These are phyloP conservation scores for Chaetogeoica ovagalla DNA, from an alignment of 2,888 invertebrate genomes.

Conservation along the genomic window DNA sequence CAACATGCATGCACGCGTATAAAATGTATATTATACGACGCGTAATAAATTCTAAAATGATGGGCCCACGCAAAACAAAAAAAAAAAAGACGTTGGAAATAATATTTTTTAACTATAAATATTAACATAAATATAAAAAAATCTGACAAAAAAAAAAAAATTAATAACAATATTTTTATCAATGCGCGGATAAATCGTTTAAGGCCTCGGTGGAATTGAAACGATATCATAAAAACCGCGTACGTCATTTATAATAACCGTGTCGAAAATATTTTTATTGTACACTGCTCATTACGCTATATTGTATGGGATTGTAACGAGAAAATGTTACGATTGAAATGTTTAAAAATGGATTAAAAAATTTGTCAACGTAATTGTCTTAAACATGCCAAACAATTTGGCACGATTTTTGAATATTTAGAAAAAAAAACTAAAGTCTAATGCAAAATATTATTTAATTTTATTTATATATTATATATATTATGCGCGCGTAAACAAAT, in stretches of 20 bases:
- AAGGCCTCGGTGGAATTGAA: background rate
- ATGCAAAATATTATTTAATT: no score
- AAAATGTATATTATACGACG: background rate
- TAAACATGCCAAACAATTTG: no score
- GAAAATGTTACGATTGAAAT: no score
- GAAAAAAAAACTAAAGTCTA: no score
- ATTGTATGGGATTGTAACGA: no score
- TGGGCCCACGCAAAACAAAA: slow-evolving; percentile 8
- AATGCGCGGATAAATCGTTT: background rate
- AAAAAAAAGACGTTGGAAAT: background rate
- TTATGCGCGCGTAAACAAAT: no score
- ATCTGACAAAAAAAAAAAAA: background rate
- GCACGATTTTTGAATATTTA: no score
- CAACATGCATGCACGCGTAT: background rate
- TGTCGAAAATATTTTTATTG: no score
- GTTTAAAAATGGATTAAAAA: no score
- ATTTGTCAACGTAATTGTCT: no score
- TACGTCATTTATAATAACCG: background rate
- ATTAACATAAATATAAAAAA: background rate
- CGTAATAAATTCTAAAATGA: slow-evolving; percentile 11
- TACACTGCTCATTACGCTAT: no score
- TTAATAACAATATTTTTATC: background rate
- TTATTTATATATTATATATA: no score
- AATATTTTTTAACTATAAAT: background rate
- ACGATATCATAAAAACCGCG: background rate